Conservation (phyloP, 2,797 vertebrate species). For the Capromys pilorides region DNA sequence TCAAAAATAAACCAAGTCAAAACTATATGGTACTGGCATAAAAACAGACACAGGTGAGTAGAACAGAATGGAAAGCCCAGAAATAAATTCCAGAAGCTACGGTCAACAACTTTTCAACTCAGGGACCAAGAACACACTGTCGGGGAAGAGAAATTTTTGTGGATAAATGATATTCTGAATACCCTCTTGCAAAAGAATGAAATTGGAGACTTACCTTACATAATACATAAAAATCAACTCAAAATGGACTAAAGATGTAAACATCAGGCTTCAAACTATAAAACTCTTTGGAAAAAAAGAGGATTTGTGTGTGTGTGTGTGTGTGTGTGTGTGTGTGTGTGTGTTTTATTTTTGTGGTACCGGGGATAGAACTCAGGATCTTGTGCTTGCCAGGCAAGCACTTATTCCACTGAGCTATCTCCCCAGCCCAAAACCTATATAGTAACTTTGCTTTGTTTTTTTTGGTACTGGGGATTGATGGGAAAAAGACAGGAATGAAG, state of each 20-base stretch:
- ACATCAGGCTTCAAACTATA: background rate
- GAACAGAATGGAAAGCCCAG: slow-evolving; percentile 19
- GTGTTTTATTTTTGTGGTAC: no score
- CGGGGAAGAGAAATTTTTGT: background rate
- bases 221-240: background rate
- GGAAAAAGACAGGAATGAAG: background rate
- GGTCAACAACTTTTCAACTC: slow-evolving; percentile 21
- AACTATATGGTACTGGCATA: slow-evolving; percentile 38
- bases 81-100: background rate
- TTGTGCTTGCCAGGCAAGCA: no score
- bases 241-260: slow-evolving; percentile 35
- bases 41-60: background rate
- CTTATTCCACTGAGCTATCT: no score
- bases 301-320: no score
- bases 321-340: no score
- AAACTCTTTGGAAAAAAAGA: background rate
- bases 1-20: slow-evolving; percentile 44
- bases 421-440: no score
- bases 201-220: background rate
- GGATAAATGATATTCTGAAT: background rate
- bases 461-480: no score
- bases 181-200: background rate
- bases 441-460: no score
- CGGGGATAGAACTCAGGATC: no score
- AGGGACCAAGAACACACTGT: background rate